These are phyloP conservation scores for Leptocoma aspasia DNA, from an alignment of 2,113 vertebrate species.

Conservation along the genomic window DNA sequence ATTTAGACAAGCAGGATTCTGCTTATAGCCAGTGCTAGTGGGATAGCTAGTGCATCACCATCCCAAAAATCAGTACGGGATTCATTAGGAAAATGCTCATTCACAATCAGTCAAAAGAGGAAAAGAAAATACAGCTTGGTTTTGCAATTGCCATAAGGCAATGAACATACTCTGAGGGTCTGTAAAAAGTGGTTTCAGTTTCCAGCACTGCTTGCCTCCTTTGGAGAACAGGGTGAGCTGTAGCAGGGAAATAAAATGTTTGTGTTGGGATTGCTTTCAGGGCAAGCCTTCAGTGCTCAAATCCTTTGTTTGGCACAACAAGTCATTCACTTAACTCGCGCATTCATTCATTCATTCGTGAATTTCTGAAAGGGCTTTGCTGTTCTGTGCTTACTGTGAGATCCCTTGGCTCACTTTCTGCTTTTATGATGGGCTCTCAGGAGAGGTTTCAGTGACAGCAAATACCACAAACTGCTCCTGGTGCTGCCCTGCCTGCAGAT, in stretches of 20 bases:
- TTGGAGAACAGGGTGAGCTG: neutral
- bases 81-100: neutral
- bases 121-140: neutral
- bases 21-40: neutral
- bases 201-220: neutral
- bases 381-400: neutral
- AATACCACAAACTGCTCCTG: neutral
- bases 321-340: neutral
- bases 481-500: neutral
- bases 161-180: neutral
- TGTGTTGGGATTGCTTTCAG: neutral
- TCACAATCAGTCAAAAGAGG: neutral
- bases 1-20: neutral
- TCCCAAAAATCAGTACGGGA: neutral
- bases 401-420: neutral
- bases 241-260: neutral
- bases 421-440: neutral
- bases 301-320: neutral
- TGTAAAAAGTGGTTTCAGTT: neutral
- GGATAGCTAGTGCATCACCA: neutral
- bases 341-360: neutral
- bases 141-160: neutral
- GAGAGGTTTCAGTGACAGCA: neutral
- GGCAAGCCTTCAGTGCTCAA: neutral
- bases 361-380: neutral